A percentile compares a stretch with the other conserved stretches of the same genome.
These are phyloP conservation scores for Adelphocoris suturalis DNA, from an alignment of 2,888 invertebrate genomes.

Conservation along the genomic window DNA sequence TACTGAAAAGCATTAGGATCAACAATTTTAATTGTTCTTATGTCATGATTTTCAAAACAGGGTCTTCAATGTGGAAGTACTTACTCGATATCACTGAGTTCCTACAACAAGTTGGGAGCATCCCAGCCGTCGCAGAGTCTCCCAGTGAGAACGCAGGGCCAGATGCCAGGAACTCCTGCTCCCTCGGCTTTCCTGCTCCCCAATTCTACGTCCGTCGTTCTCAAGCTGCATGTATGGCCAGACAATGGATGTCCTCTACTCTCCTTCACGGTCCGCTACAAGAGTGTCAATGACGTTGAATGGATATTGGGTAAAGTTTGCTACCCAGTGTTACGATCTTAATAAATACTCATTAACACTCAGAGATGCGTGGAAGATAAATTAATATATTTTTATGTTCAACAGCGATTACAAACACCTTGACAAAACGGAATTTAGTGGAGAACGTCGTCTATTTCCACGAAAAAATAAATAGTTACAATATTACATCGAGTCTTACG, in stretches of 20 bases:
- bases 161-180: constrained; percentile 85
- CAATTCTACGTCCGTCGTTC: constrained; percentile 85
- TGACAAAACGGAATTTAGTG: too few relatives aligned
- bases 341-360: too few relatives aligned
- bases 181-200: constrained; percentile 84
- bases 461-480: too few relatives aligned
- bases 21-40: background rate
- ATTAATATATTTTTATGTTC: too few relatives aligned
- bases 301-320: constrained; percentile 83
- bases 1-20: too few relatives aligned
- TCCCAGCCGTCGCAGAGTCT: constrained; percentile 85
- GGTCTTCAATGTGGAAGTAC: constrained; percentile 86
- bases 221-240: constrained; percentile 86
- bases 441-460: too few relatives aligned
- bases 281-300: constrained; percentile 83
- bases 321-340: too few relatives aligned
- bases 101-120: constrained; percentile 86
- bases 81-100: constrained; percentile 85
- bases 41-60: constrained; percentile 75
- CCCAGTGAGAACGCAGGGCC: constrained; percentile 86
- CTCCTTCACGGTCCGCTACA: constrained; percentile 86
- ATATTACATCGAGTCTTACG: too few relatives aligned
- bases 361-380: too few relatives aligned
- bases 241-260: constrained; percentile 86
- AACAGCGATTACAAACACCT: too few relatives aligned